Evolutionary conservation across 2,797 vertebrate species (phyloP).

Genomic region (Protosalanx chinensis): DNA sequence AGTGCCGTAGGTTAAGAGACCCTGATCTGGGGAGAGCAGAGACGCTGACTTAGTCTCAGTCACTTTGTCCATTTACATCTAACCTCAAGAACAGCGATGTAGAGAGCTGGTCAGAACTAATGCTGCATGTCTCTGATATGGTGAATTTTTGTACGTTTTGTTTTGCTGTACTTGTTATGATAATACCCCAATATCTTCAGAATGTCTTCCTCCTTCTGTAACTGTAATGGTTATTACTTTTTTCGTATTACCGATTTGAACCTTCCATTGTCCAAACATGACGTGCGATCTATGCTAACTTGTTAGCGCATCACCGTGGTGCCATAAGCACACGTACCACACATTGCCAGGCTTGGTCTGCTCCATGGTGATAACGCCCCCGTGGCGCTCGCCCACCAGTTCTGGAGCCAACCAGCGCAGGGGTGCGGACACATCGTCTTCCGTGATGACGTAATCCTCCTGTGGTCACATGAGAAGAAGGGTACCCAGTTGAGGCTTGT

Average conservation of each 20-base stretch:
- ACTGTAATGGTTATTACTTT: too few species aligned
- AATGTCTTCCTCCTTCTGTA: too few species aligned
- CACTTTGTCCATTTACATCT: slow-evolving; percentile 16
- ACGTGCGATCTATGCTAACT: too few species aligned
- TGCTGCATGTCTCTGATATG: too few species aligned
- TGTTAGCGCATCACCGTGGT: neutral
- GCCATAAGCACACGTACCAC: slow-evolving; percentile 78
- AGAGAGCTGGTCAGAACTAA: too few species aligned
- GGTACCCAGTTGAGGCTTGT: slow-evolving; percentile 15
- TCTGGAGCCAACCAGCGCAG: slow-evolving; percentile 96
- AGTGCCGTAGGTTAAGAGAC: slow-evolving; percentile 24
- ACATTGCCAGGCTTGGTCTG: slow-evolving; percentile 92
- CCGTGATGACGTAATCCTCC: slow-evolving; percentile 96
- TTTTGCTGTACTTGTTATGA: too few species aligned
- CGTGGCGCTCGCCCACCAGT: slow-evolving; percentile 90
- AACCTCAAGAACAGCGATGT: too few species aligned
- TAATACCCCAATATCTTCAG: too few species aligned
- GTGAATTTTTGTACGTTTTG: too few species aligned
- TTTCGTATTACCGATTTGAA: too few species aligned
- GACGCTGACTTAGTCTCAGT: slow-evolving; percentile 7
- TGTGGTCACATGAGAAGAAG: slow-evolving; percentile 49
- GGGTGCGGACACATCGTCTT: slow-evolving; percentile 87
- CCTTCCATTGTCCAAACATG: too few species aligned
- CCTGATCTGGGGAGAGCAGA: slow-evolving; percentile 19
- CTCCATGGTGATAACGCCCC: slow-evolving; percentile 86